Percentiles rank a stretch among this genome's conserved stretches.
These are phyloP conservation scores for Pollicipes pollicipes DNA, from an alignment of 1,140 invertebrate genomes.

Conservation along the genomic window DNA sequence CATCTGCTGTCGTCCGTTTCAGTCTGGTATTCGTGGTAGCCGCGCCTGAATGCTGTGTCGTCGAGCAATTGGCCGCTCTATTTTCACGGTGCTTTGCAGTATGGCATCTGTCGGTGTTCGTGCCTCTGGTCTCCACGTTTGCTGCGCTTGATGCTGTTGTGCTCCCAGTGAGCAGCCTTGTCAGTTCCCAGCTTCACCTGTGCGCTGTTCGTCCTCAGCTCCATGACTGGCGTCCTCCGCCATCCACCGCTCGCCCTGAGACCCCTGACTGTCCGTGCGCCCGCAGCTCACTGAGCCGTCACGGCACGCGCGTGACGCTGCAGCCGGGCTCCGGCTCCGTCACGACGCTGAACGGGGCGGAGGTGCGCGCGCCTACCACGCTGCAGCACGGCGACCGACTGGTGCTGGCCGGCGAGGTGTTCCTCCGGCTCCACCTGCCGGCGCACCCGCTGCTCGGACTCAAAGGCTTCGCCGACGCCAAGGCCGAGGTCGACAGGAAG, in stretches of 20 bases:
- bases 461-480: constrained; percentile 41
- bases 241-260: constrained; percentile 26
- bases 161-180: no score
- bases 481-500: constrained; percentile 40
- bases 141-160: no score
- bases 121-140: no score
- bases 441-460: constrained; percentile 19
- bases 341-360: constrained; percentile 45
- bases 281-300: constrained; percentile 24
- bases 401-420: constrained; percentile 47
- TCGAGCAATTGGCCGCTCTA: no score
- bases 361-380: constrained; percentile 25
- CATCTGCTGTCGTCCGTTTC: no score
- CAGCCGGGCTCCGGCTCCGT: constrained; percentile 31
- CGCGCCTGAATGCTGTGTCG: no score
- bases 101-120: no score
- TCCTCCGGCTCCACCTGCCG: constrained; percentile 35
- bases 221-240: constrained; percentile 29
- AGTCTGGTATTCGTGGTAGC: no score
- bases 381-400: constrained; percentile 43
- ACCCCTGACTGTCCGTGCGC: constrained; percentile 5
- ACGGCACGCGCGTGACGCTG: constrained; percentile 22
- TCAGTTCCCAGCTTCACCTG: no score
- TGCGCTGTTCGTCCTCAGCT: constrained; percentile 25
- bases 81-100: no score